Evolutionary conservation across 2,888 invertebrate species (phyloP).

Genomic region (Temnothorax ravouxi): DNA sequence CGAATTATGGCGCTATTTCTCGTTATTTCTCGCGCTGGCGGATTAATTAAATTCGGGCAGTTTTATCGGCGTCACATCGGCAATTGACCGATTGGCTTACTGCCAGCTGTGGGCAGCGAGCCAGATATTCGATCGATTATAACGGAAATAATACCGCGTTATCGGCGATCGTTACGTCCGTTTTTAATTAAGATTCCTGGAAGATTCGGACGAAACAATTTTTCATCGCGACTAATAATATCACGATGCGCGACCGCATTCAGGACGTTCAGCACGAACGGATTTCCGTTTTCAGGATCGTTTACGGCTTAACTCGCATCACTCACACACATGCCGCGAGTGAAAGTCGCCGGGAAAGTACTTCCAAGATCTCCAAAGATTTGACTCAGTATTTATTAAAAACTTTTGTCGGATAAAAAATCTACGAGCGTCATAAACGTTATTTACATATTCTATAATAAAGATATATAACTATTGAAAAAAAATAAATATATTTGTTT

Average conservation of each 20-base stretch:
- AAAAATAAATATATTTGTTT: neutral
- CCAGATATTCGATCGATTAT: conserved; percentile 55
- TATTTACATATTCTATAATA: neutral
- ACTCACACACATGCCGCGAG: neutral
- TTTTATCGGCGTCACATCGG: conserved; percentile 68
- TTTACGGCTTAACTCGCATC: neutral
- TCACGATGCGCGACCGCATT: neutral
- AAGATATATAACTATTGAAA: neutral
- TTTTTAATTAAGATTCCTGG: conserved; percentile 42
- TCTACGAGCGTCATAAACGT: neutral
- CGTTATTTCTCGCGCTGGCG: conserved; percentile 49
- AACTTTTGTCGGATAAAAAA: neutral
- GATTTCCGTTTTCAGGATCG: neutral
- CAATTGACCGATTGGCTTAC: conserved; percentile 69
- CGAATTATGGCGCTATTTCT: conserved; percentile 48
- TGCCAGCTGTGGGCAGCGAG: conserved; percentile 62
- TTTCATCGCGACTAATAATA: conserved; percentile 1
- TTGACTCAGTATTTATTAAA: neutral
- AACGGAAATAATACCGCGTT: conserved; percentile 55
- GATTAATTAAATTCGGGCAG: conserved; percentile 77
- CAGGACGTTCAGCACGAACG: neutral
- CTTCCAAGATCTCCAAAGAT: conserved; percentile 57
- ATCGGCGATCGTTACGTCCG: conserved; percentile 50
- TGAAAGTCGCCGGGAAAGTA: conserved; percentile 61
- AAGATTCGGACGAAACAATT: conserved; percentile 17